Base-by-base conservation (phyloP, 2,888 invertebrate genomes). In the Hirtodrosophila alboralis region DNA sequence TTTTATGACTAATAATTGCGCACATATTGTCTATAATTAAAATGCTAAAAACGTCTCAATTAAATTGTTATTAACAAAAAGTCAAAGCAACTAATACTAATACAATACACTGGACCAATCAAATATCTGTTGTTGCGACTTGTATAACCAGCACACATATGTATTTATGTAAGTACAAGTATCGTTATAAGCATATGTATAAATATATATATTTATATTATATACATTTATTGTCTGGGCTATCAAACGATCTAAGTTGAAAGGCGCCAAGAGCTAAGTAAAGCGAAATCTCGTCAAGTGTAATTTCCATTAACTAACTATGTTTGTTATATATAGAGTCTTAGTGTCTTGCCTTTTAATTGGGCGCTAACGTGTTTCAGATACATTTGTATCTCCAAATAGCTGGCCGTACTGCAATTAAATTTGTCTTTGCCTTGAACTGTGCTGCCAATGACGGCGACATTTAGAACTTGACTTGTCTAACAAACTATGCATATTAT, bases 401-500 rank as follows among this genome's bases (percentile, higher is more conserved):
- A 79, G 79, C 69, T 54, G 52, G 2, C 49, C 27, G 57, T 51
- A 18, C 18, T 18, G 84, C 73, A 83, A 87, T 88, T 88, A 87
- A 87, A 81, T 54, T 79, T 77, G 75, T 83, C 56, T 71, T 88
- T 68, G 75, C 88, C 88, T 88, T 88, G 89, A 89, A 88, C 88
- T 74, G 73, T 36, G 63, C 33, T 43, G 53, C 63, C 67, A 57
- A 56, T 56, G 73, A 54, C 61, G 63, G 45, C 60, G 83, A 81
- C 84, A 84, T 77, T 83, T 80, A 85, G 76, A 81, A 85, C 84
- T 68, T 63, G 67, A 61, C 67, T 65, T 63, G 53, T 67, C 58
- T 37, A 54, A 27, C 31, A 33, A 16, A 34, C 34, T 38, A 13
- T 27, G 8, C 18, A 18, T 18, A 33, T 40, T 23, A 27, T 13